phyloP scores from a whole-genome alignment of 2,888 invertebrate species.

The Drosophila ochracea region DNA sequence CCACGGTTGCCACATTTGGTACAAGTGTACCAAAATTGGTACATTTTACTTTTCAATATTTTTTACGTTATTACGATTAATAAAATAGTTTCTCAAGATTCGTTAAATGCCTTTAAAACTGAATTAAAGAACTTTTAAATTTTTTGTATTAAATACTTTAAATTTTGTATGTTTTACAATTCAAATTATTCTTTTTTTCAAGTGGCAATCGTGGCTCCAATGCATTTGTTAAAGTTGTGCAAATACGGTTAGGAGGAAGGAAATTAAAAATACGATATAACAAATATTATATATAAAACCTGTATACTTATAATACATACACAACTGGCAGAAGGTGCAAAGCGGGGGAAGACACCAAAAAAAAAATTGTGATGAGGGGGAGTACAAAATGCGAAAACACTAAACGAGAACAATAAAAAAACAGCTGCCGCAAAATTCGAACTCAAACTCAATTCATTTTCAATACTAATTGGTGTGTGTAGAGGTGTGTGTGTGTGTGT shows the following conservation, averaged over 20 bases:
- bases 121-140: neutral
- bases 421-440: constrained; percentile 35
- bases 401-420: constrained; percentile 34
- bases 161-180: neutral
- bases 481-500: neutral
- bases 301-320: constrained; percentile 38
- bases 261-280: constrained; percentile 31
- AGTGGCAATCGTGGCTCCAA: neutral
- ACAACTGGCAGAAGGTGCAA: constrained; percentile 40
- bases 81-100: no score
- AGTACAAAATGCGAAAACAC: constrained; percentile 25
- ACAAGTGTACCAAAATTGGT: neutral
- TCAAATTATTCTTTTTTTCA: neutral
- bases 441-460: constrained; percentile 31
- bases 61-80: no score
- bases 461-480: constrained; percentile 5
- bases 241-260: constrained; percentile 34
- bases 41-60: neutral
- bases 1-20: neutral
- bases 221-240: constrained; percentile 31
- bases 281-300: constrained; percentile 13
- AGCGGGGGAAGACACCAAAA: constrained; percentile 24
- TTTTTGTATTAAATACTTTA: neutral
- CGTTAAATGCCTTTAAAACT: no score
- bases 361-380: neutral